phyloP scores from a whole-genome alignment of 2,113 vertebrate genomes.

The Corynorhinus townsendii region DNA sequence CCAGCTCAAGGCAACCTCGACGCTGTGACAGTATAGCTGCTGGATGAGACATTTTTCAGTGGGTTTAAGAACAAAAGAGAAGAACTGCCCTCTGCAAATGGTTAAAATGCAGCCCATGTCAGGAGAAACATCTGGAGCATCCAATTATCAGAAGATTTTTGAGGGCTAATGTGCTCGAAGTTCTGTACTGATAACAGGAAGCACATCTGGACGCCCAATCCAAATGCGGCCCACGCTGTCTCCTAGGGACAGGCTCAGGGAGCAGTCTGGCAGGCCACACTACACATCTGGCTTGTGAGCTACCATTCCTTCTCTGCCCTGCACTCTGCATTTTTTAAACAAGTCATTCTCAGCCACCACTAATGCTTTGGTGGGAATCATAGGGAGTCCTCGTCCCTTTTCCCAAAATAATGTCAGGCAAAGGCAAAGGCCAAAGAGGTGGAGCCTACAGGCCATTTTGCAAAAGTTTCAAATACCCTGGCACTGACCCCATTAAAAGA shows the following conservation, averaged over 20 bases:
- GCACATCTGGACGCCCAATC: background rate
- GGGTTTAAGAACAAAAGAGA: background rate
- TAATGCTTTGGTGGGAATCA: constrained; percentile 36
- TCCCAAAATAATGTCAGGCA: constrained; percentile 61
- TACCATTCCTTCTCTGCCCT: background rate
- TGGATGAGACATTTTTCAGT: background rate
- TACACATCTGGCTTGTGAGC: constrained; percentile 64
- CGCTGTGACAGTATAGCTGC: background rate
- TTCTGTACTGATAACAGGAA: background rate
- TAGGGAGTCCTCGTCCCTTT: constrained; percentile 28
- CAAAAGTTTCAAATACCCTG: constrained; percentile 70
- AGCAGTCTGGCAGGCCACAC: background rate
- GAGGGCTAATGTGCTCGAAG: background rate
- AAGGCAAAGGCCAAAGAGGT: constrained; percentile 49
- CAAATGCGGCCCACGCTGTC: background rate
- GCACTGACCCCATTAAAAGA: constrained; percentile 43
- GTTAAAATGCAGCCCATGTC: background rate
- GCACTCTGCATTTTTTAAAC: constrained; percentile 6
- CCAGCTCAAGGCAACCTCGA: background rate
- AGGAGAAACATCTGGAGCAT: background rate
- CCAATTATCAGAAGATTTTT: background rate
- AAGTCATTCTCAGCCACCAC: constrained; percentile 11
- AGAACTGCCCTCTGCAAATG: background rate
- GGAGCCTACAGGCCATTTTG: constrained; percentile 43
- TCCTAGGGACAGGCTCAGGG: background rate